Evolutionary conservation across 2,113 vertebrate species (phyloP).

Genomic region (Onychorhynchus coronatus): DNA sequence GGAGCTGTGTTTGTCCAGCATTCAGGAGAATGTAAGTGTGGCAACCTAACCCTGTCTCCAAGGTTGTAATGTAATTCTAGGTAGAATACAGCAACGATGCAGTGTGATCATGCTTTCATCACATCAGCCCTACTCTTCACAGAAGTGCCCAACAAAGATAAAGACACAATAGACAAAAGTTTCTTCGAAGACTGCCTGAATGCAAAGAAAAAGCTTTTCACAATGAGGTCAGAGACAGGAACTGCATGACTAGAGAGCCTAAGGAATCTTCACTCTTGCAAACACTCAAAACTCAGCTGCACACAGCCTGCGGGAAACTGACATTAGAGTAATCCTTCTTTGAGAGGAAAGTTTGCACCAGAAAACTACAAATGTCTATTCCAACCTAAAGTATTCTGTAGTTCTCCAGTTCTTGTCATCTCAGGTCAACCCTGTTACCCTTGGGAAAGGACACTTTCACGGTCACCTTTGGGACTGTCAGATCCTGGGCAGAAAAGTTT

Average conservation of each 20-base stretch:
- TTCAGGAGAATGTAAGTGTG: background rate
- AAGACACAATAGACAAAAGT: background rate
- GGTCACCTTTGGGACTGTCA: background rate
- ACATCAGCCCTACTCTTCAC: background rate
- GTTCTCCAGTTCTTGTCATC: accelerated
- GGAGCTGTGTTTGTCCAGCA: background rate
- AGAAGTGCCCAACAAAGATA: background rate
- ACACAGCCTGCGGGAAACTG: background rate
- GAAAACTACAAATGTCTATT: background rate
- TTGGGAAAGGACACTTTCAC: background rate
- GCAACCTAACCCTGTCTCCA: background rate
- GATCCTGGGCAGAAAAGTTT: background rate
- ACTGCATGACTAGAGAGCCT: background rate
- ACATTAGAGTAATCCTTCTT: background rate
- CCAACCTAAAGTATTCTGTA: background rate
- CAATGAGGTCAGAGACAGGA: background rate
- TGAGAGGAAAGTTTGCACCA: background rate
- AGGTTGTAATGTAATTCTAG: background rate
- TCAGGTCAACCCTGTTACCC: background rate
- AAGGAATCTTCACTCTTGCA: background rate
- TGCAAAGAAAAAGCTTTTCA: background rate
- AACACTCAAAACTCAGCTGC: background rate
- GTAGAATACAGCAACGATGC: accelerated
- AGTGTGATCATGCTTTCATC: background rate
- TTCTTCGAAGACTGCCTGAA: background rate